Base-by-base conservation (phyloP, 2,113 vertebrate genomes). In the Scomber colias region DNA sequence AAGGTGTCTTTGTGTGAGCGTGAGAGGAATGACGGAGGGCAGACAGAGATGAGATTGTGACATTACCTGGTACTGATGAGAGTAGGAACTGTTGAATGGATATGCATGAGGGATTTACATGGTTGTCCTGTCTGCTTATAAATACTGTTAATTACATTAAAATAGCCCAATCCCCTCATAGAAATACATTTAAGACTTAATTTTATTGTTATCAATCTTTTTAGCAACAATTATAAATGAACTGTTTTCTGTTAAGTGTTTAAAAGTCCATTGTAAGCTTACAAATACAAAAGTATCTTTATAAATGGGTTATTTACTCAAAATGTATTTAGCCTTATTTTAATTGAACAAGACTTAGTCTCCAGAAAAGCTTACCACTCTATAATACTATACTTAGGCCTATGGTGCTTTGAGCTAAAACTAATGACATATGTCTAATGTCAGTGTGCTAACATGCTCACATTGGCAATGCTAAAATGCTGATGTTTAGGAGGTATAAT, bases 121-220 rank as follows among this genome's bases (percentile, higher is more conserved):
- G 17, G n/a, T 65, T 17, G 55, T 50, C 45, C 15, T 55, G 64
- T 79, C 61, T 82, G 50, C 27, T n/a, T 35, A 35, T 46, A 16
- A 67, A 65, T 21, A 56, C 35, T n/a, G 49, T 24, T 61, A 49
- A 35, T 76, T 53, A 46, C 2, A 2, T 46, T 24, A 16, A 11
- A 31, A 49, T 53, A 24, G 40, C 35, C 16, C 60, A 76, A 82
- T 71, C 53, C 45, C 16, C 12, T 48, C 3, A 56, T 69, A 4
- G 63, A 46, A 15, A 27, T 44, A 57, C n/a, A 31, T 19, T 19
- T 19, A 10, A 19, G 2, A 5, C 14, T 57, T 57, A 31, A 24
- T 75, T 48, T 40, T 27, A 46, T 57, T 13, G 40, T 19, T 46
- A 19, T 65, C 61, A 59, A 48, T 49, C 49, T 57, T 21, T 54